These are phyloP conservation scores for Tetrao urogallus DNA, from an alignment of 2,113 vertebrate species.

Conservation along the genomic window DNA sequence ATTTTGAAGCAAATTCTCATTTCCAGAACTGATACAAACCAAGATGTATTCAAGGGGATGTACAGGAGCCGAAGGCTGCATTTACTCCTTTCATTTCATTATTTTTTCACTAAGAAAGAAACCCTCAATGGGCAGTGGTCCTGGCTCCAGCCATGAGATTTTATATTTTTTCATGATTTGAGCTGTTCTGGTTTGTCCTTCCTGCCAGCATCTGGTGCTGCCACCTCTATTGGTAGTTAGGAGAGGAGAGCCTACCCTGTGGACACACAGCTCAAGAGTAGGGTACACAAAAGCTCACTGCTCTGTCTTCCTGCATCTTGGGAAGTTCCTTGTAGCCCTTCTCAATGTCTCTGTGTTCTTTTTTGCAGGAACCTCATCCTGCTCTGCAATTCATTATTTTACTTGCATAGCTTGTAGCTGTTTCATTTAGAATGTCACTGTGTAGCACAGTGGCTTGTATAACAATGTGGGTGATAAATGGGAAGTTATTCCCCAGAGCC, in stretches of 20 bases:
- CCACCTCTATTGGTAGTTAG: neutral
- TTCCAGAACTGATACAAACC: neutral
- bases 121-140: rapidly evolving
- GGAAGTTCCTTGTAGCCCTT: neutral
- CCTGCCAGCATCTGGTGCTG: neutral
- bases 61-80: rapidly evolving
- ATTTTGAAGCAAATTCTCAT: neutral
- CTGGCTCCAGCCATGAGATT: rapidly evolving
- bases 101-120: neutral
- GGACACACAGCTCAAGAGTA: rapidly evolving
- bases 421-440: constrained; percentile 51
- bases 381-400: constrained; percentile 10
- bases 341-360: neutral
- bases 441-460: constrained; percentile 7
- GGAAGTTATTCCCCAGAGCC: neutral
- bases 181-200: neutral
- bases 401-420: neutral
- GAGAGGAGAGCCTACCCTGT: rapidly evolving
- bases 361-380: neutral
- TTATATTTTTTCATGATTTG: neutral
- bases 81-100: neutral
- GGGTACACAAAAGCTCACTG: rapidly evolving
- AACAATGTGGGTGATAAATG: constrained; percentile 41
- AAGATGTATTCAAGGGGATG: neutral
- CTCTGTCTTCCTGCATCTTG: neutral